A percentile compares a stretch with the other conserved stretches of the same genome.
Conservation (phyloP, 2,888 invertebrate species). For the Chloroclystis v-ata region DNA sequence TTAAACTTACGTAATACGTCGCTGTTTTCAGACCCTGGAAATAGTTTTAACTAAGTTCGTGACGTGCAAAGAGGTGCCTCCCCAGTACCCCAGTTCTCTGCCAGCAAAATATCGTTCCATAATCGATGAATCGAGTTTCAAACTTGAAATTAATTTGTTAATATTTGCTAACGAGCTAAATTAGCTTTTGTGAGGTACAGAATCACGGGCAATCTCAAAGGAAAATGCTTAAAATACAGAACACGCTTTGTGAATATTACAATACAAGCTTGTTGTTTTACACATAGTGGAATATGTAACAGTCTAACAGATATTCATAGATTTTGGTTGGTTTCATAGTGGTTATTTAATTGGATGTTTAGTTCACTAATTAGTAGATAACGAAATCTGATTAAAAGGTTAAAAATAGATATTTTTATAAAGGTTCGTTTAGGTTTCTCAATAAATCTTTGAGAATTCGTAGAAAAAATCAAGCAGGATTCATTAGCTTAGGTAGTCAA, state of each 20-base stretch:
- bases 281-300: neutral
- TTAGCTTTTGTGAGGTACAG: slow-evolving; percentile 24
- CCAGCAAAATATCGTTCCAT: slow-evolving; percentile 35
- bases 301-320: neutral
- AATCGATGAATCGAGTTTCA: slow-evolving; percentile 33
- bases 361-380: too few species aligned
- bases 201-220: slow-evolving; percentile 18
- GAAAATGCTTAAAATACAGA: slow-evolving; percentile 16
- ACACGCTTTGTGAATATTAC: slow-evolving; percentile 4
- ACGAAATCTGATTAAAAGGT: too few species aligned
- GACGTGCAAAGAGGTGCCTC: too few species aligned
- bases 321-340: neutral
- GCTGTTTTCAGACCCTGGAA: too few species aligned
- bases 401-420: too few species aligned
- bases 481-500: too few species aligned
- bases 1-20: too few species aligned
- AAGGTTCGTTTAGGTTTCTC: too few species aligned
- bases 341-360: neutral
- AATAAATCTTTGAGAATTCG: too few species aligned
- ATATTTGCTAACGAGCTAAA: slow-evolving; percentile 32
- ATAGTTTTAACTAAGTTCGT: too few species aligned
- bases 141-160: slow-evolving; percentile 37
- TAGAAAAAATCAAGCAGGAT: too few species aligned
- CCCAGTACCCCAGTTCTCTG: too few species aligned
- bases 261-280: slow-evolving; percentile 4